Conservation (phyloP, 2,797 vertebrate genomes). For the Coilia nasus region DNA sequence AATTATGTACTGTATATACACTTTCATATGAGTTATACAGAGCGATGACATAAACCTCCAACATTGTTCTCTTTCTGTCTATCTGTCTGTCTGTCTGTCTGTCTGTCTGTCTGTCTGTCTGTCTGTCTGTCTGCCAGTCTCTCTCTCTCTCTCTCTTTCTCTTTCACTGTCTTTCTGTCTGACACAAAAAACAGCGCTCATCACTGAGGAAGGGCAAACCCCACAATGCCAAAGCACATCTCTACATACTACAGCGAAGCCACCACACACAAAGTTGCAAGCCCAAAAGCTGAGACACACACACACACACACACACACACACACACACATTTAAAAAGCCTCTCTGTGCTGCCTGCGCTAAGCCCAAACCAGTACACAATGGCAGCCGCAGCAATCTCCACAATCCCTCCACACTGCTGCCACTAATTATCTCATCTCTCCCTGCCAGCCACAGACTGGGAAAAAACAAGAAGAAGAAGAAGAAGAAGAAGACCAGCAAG, state of each 20-base stretch:
- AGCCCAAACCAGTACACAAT: constrained; percentile 5
- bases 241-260: too few species aligned
- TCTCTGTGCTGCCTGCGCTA: background rate
- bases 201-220: too few species aligned
- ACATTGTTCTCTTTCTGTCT: too few species aligned
- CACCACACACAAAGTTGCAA: background rate
- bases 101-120: too few species aligned
- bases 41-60: too few species aligned
- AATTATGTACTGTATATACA: background rate
- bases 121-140: too few species aligned
- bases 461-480: background rate
- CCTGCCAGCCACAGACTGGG: background rate
- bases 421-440: constrained; percentile 11
- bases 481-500: background rate
- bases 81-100: too few species aligned
- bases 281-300: background rate
- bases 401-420: constrained; percentile 11
- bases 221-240: too few species aligned
- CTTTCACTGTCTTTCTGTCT: too few species aligned
- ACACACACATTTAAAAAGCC: constrained; percentile 2
- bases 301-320: background rate
- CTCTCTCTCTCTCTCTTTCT: too few species aligned
- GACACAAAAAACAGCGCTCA: too few species aligned
- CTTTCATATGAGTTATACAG: too few species aligned
- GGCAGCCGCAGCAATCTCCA: background rate